Conservation (phyloP, 2,888 invertebrate genomes). For the Chesias legatella region DNA sequence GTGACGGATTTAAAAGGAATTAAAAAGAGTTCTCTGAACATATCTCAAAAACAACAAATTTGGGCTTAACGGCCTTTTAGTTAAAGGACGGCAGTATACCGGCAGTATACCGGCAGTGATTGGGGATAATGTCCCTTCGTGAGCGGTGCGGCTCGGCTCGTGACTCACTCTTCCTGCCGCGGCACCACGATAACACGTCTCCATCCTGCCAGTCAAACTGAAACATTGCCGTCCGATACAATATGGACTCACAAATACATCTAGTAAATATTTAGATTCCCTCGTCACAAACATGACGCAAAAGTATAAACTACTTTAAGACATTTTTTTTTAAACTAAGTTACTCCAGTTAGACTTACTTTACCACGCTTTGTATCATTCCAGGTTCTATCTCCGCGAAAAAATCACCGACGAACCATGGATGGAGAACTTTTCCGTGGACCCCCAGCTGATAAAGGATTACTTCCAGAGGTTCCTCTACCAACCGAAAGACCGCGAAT, state of each 20-base stretch:
- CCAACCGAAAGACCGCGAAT: constrained; percentile 95
- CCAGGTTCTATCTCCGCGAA: constrained; percentile 92
- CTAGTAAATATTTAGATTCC: constrained; percentile 50
- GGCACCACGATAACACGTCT: constrained; percentile 64
- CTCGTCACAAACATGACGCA: constrained; percentile 52
- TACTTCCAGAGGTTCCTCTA: constrained; percentile 94
- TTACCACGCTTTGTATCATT: constrained; percentile 35
- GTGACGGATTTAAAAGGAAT: no score
- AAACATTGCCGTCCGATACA: constrained; percentile 54
- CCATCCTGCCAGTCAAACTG: constrained; percentile 74
- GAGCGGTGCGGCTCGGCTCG: constrained; percentile 35
- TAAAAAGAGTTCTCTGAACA: no score
- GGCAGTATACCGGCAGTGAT: constrained; percentile 58
- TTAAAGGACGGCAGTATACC: no score
- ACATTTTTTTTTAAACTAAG: constrained; percentile 25
- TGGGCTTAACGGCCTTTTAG: no score
- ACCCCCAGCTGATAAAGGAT: constrained; percentile 94
- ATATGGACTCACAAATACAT: constrained; percentile 52
- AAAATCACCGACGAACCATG: constrained; percentile 91
- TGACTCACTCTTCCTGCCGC: constrained; percentile 76
- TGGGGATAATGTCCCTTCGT: constrained; percentile 60
- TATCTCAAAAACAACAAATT: no score
- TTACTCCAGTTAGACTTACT: constrained; percentile 16
- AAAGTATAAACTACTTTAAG: constrained; percentile 59
- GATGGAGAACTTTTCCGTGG: constrained; percentile 93